Percentiles rank a stretch among this genome's conserved stretches.
These are phyloP conservation scores for Pedionomus torquatus DNA, from an alignment of 2,113 vertebrate species.

Conservation along the genomic window DNA sequence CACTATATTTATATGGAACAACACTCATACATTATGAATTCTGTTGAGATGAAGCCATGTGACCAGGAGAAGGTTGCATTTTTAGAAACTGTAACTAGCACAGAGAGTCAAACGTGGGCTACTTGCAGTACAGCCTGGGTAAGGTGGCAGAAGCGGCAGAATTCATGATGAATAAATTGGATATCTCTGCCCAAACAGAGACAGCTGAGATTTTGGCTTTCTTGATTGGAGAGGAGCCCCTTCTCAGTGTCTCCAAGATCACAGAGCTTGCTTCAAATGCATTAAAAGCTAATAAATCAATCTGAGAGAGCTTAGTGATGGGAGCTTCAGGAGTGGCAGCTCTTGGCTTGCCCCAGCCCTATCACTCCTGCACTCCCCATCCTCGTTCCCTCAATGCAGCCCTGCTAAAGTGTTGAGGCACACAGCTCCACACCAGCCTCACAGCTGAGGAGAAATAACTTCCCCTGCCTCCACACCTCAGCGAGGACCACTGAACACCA, in stretches of 20 bases:
- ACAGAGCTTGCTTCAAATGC: not conserved
- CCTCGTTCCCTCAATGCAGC: not conserved
- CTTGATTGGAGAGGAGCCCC: not conserved
- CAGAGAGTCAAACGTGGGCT: not conserved
- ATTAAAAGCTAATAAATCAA: not conserved
- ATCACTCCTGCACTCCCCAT: rapidly evolving
- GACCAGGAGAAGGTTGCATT: not conserved
- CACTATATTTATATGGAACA: conserved; percentile 12
- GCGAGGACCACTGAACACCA: rapidly evolving
- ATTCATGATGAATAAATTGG: not conserved
- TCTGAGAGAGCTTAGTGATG: not conserved
- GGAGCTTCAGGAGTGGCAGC: not conserved
- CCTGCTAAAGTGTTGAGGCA: rapidly evolving
- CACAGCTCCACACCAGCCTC: not conserved
- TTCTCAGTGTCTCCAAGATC: not conserved
- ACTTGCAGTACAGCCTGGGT: not conserved
- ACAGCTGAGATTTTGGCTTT: not conserved
- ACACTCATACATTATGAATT: not conserved
- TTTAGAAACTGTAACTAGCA: conserved; percentile 27
- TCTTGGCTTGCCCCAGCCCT: not conserved
- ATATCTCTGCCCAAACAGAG: not conserved
- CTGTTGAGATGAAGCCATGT: not conserved
- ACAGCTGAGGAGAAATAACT: not conserved
- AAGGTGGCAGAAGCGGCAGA: not conserved
- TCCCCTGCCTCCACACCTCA: not conserved